Conservation (phyloP, 2,888 invertebrate genomes). For the Polietes domitor region DNA sequence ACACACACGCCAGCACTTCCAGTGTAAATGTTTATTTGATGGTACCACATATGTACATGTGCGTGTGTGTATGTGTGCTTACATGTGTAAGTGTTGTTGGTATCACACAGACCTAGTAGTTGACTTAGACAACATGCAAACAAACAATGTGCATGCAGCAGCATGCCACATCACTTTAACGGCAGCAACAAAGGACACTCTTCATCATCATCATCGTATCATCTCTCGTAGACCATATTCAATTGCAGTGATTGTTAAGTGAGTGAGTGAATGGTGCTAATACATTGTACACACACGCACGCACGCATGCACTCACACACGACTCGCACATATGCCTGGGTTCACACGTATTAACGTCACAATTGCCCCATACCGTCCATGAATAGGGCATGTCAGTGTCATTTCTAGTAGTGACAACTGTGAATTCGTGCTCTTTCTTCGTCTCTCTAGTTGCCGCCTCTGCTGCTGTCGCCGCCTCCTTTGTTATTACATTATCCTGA, state of each 20-base stretch:
- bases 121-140: constrained; percentile 30
- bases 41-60: constrained; percentile 34
- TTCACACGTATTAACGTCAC: not conserved
- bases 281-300: not conserved
- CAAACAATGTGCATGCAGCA: constrained; percentile 24
- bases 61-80: constrained; percentile 13
- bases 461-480: constrained; percentile 14
- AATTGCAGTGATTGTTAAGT: constrained; percentile 12
- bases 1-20: not conserved
- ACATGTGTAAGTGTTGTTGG: constrained; percentile 21
- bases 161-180: not conserved
- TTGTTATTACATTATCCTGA: constrained; percentile 47
- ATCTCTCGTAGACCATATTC: not conserved
- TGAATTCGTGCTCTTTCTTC: not conserved
- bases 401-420: constrained; percentile 28
- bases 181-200: constrained; percentile 22
- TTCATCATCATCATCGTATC: constrained; percentile 24
- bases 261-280: no score
- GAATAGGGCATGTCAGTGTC: constrained; percentile 4
- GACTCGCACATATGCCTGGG: not conserved
- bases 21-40: constrained; percentile 22
- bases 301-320: not conserved
- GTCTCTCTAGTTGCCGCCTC: no score
- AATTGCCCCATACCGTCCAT: not conserved
- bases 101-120: constrained; percentile 20